Evolutionary conservation across 2,113 vertebrate species (phyloP).

Genomic region (Bos taurus): ARS-UCD2.0 NC_037356.1:15841501-15842000

Average conservation of each 20-base stretch:
- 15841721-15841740: background rate
- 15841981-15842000: conserved; percentile 53
- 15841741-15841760: background rate
- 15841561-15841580: background rate
- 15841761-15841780: background rate
- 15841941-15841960: background rate
- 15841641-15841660: background rate
- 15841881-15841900: background rate
- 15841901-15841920: background rate
- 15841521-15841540: background rate
- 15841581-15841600: background rate
- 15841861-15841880: background rate
- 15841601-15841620: background rate
- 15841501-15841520: background rate
- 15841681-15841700: background rate
- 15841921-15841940: conserved; percentile 44
- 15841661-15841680: background rate
- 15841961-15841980: conserved; percentile 52
- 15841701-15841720: background rate
- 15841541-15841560: background rate
- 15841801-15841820: background rate
- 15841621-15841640: background rate
- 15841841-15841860: background rate
- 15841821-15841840: background rate
- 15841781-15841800: background rate